A percentile compares a stretch with the other conserved stretches of the same genome.
phyloP scores from a whole-genome alignment of 2,888 invertebrate species.

The Apamea crenata region DNA sequence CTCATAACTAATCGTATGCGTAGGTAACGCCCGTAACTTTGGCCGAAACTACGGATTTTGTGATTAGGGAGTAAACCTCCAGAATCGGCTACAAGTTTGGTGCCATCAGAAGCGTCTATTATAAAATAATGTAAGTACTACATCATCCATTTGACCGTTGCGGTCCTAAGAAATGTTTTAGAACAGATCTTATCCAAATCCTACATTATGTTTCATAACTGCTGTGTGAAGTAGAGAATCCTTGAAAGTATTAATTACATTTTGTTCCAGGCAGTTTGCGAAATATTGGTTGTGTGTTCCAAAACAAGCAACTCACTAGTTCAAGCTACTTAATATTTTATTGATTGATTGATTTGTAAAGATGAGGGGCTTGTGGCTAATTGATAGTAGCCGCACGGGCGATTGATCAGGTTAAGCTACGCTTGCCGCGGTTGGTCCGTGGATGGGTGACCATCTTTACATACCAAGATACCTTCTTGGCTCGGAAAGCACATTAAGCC shows the following conservation, averaged over 20 bases:
- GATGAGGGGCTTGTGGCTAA: not conserved
- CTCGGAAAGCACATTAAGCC: not conserved
- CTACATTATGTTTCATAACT: conserved; percentile 36
- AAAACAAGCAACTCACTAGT: not conserved
- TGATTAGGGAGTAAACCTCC: no score
- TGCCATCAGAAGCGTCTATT: not conserved
- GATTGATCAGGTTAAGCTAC: not conserved
- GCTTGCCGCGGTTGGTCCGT: not conserved
- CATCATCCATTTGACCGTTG: not conserved
- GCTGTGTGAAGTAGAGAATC: conserved; percentile 35
- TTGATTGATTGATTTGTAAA: not conserved
- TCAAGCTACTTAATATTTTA: not conserved
- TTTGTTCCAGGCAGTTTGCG: conserved; percentile 30
- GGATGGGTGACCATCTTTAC: not conserved
- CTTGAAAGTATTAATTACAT: conserved; percentile 46
- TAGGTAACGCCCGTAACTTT: no score
- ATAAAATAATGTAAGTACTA: not conserved
- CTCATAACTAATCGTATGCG: no score
- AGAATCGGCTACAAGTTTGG: not conserved
- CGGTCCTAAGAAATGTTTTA: not conserved
- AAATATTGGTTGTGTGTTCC: conserved; percentile 13
- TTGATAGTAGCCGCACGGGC: not conserved
- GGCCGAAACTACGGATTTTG: no score
- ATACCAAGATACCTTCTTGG: not conserved
- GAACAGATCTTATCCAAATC: conserved; percentile 28